Evolutionary conservation across 92 coral and sea anemone genomes (phyloP).

Genomic region (Palythoa caribaeorum): DNA sequence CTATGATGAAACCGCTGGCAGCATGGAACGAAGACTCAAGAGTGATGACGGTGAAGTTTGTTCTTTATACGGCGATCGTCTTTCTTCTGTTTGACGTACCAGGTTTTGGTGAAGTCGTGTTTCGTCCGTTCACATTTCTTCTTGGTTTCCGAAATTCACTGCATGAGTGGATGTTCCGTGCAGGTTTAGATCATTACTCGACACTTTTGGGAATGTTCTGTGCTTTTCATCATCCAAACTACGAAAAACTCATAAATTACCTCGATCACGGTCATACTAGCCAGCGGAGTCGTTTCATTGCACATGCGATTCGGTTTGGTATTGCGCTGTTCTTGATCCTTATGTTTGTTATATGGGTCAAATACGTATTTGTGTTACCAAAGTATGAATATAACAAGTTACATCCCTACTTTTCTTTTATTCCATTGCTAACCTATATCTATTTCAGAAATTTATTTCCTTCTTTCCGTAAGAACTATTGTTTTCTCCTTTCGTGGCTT

Average conservation of each 20-base stretch:
- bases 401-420: slow-evolving; percentile 81
- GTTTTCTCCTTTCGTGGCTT: slow-evolving; percentile 79
- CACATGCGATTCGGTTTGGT: slow-evolving; percentile 51
- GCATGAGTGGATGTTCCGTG: slow-evolving; percentile 94
- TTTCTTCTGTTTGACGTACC: slow-evolving; percentile 81
- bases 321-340: slow-evolving; percentile 55
- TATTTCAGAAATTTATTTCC: slow-evolving; percentile 80
- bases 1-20: slow-evolving; percentile 81
- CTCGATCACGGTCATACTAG: slow-evolving; percentile 52
- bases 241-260: slow-evolving; percentile 61
- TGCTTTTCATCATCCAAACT: slow-evolving; percentile 83
- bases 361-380: slow-evolving; percentile 67
- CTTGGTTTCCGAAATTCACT: slow-evolving; percentile 72
- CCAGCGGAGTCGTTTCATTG: slow-evolving; percentile 37
- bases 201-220: slow-evolving; percentile 84
- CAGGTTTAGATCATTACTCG: slow-evolving; percentile 88
- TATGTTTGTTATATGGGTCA: slow-evolving; percentile 62
- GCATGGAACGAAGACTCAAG: slow-evolving; percentile 81
- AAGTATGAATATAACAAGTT: slow-evolving; percentile 78
- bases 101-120: slow-evolving; percentile 72
- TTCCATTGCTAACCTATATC: slow-evolving; percentile 79
- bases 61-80: slow-evolving; percentile 62
- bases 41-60: slow-evolving; percentile 79
- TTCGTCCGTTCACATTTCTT: slow-evolving; percentile 69
- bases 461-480: slow-evolving; percentile 60